Evolutionary conservation across 2,797 vertebrate genomes (phyloP), one percentile per base, ranked within the genome.

Genomic region (Myripristis murdjan): DNA sequence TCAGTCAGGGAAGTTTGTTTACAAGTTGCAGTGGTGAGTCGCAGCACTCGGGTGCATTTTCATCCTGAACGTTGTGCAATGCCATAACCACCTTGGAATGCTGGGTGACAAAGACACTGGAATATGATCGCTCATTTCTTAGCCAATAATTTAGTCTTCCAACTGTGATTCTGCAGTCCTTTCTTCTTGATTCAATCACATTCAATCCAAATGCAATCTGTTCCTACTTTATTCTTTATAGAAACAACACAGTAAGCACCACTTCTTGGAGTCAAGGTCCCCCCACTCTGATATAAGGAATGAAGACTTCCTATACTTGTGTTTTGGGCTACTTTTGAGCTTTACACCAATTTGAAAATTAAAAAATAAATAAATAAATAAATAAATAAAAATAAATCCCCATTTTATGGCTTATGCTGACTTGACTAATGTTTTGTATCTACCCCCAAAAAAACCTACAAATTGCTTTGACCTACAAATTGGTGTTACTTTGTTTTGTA

Each of bases 1-100:
- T 83, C 85, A 81, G 73, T 49, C 77, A 18, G 53, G 61, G 64
- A 81, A 85, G 86, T 89, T 87, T 91, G 73, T 92, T 90, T 89
- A 90, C 90, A 72, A 69, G 62, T 16, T 22, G 75, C 76, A 57
- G 74, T 43, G 41, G 24, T 48, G 61, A 79, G 79, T 39, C 5
- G 2, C 28, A 6, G 28, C 28, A 52, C 52, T 43, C 53, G 37
- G 77, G 60, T 41, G 69, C 54, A n/a, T 84, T 75, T 79, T 81
- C 49, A 60, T 49, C 16, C 6, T 9, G 23, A 69, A 72, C 16
- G 53, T 63, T 78, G 64, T 43, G 22, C 75, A 70, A 77, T 43
- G 24, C 14, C 54, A 37, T 31, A 9, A 64, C 60, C 58, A 67
- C 47, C 44, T 52, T 41, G 39, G 41, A 69, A 51, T 60, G 44